phyloP scores from a whole-genome alignment of 2,888 invertebrate species.

The Liopterus haemorrhoidalis region DNA sequence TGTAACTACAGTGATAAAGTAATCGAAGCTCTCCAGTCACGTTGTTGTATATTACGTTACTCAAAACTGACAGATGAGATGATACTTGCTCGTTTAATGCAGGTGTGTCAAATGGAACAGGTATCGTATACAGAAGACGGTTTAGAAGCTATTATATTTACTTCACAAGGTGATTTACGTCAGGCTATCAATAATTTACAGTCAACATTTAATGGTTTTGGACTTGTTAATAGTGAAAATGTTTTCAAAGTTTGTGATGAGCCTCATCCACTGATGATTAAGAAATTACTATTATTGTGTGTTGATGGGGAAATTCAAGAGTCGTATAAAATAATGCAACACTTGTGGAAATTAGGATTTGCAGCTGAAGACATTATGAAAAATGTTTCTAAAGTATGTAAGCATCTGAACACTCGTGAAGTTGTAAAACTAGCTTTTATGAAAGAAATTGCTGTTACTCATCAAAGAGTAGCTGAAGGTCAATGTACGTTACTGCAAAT shows the following conservation, averaged over 20 bases:
- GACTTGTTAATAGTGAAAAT: constrained; percentile 83
- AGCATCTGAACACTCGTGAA: constrained; percentile 77
- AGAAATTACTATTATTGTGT: constrained; percentile 85
- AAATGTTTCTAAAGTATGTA: constrained; percentile 91
- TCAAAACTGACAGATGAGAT: constrained; percentile 86
- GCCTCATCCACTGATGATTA: constrained; percentile 91
- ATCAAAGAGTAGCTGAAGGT: constrained; percentile 87
- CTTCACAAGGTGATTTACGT: constrained; percentile 97
- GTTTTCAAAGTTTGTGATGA: constrained; percentile 99
- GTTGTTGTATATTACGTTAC: constrained; percentile 94
- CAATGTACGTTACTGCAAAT: constrained; percentile 82
- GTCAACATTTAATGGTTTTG: constrained; percentile 88
- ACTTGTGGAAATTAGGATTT: constrained; percentile 90
- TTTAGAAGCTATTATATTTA: constrained; percentile 92
- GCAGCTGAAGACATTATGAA: constrained; percentile 94
- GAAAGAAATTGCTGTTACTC: constrained; percentile 86
- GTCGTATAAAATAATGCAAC: constrained; percentile 80
- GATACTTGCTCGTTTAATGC: constrained; percentile 72
- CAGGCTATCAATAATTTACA: constrained; percentile 97
- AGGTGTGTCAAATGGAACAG: constrained; percentile 70
- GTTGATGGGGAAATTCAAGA: constrained; percentile 72
- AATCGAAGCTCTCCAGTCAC: constrained; percentile 97
- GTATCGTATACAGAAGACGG: constrained; percentile 87
- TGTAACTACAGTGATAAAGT: constrained; percentile 99
- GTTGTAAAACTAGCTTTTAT: constrained; percentile 77